Base-by-base conservation (phyloP, 2,888 invertebrate species). In the Chrysopilus asiliformis region DNA sequence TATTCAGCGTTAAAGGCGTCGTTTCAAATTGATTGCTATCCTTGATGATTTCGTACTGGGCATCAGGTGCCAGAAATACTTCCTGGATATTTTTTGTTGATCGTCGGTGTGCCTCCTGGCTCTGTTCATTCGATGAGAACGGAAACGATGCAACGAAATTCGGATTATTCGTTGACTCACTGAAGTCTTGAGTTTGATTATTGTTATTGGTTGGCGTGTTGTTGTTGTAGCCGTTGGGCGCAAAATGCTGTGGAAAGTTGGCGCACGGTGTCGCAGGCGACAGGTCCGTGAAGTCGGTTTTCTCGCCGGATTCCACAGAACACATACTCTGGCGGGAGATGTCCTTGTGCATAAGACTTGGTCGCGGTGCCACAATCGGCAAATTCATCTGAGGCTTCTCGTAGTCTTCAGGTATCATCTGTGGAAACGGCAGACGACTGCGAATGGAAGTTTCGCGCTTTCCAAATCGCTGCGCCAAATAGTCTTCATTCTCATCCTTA, bases 361-460 rank as follows among this genome's bases (percentile, higher is more conserved):
- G 58, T 42, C 34, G 53, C 47, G 42, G 53, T 50, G 25, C 50
- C 49, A 34, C 53, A 49, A 47, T 52, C 49, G 13, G 57, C 50
- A 17, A 49, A 48, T 39, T 51, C 44, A 43, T 40, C 36, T 40
- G 40, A 9, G 39, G 34, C 30, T 46, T 46, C 9, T 38, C 38
- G 5, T 35, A 36, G 30, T 64, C 63, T 36, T 67, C 66, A 3
- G 54, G 49, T 42, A 53, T 52, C 8, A 65, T 60, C 42, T 69
- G 58, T 5, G 71, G 68, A 45, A 71, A 67, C 3, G 71, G 70
- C 46, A 74, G 53, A 25, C 74, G 64, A 44, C 72, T 72, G 32
- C 74, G 61, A 33, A 70, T 68, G 1, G 74, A 74, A 51, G 71
- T 63, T 43, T 73, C 72, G 8, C 72, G 60, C 31, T 70, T 68